Percentiles rank a stretch among this genome's conserved stretches.
These are phyloP conservation scores for Echinometra lucunter DNA, from an alignment of 53 echinoderm and acorn worm genomes.

Conservation along the genomic window DNA sequence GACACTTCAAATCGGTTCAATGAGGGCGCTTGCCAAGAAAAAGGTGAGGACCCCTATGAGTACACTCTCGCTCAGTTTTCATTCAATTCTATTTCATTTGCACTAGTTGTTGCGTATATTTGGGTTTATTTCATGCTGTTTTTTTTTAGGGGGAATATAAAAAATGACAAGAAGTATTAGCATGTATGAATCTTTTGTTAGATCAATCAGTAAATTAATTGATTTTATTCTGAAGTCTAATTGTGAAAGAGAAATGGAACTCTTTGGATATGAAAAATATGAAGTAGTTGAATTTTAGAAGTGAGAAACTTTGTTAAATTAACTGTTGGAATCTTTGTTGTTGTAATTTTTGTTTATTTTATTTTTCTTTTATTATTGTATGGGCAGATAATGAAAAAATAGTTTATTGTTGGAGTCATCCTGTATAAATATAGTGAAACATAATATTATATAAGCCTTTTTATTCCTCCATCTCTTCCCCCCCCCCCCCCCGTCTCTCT, in stretches of 20 bases:
- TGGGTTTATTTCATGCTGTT: not conserved
- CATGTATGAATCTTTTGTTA: not conserved
- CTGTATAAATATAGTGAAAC: no score
- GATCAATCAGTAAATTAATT: not conserved
- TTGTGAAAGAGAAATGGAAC: not conserved
- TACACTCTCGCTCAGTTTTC: no score
- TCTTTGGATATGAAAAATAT: not conserved
- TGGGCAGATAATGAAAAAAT: no score
- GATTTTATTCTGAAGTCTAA: not conserved
- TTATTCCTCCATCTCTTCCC: not conserved
- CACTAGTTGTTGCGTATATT: not conserved
- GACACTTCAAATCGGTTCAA: constrained; percentile 96
- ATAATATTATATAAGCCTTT: no score
- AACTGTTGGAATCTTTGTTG: not conserved
- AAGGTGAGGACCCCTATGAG: constrained; percentile 77
- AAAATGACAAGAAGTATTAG: not conserved
- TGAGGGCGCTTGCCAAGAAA: constrained; percentile 89
- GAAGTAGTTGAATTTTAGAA: not conserved
- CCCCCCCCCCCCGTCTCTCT: not conserved
- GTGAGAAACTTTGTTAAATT: not conserved
- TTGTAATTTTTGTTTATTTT: not conserved
- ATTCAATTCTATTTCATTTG: not conserved
- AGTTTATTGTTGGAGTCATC: no score
- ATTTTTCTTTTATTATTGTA: not conserved
- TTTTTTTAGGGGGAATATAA: not conserved